phyloP scores from a whole-genome alignment of 2,797 vertebrate species.

The Enoplosus armatus region DNA sequence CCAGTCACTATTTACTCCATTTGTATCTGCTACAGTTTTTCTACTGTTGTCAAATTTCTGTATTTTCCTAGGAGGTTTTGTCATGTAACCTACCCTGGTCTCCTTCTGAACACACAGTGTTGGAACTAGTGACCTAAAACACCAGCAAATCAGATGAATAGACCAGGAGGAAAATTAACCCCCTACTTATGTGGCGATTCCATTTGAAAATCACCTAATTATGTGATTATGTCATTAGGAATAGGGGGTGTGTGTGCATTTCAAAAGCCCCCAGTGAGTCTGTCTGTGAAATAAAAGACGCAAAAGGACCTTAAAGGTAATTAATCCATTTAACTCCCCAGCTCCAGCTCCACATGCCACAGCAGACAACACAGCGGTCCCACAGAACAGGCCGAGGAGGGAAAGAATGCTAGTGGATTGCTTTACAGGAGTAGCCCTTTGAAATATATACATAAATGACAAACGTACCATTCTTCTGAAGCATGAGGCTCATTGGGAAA shows the following conservation, averaged over 20 bases:
- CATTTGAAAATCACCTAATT: constrained; percentile 93
- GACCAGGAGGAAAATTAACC: constrained; percentile 86
- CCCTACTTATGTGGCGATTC: constrained; percentile 86
- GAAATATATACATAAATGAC: constrained; percentile 91
- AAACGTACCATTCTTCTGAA: constrained; percentile 87
- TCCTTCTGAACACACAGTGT: constrained; percentile 57
- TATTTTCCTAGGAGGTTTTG: constrained; percentile 32
- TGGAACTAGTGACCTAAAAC: constrained; percentile 79
- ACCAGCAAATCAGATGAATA: constrained; percentile 84
- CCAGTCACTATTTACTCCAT: neutral
- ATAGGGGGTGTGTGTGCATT: constrained; percentile 74
- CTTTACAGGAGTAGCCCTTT: constrained; percentile 90
- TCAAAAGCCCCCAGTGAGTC: constrained; percentile 89
- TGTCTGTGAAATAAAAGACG: constrained; percentile 90
- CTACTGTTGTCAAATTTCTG: constrained; percentile 5
- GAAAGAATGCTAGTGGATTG: constrained; percentile 87
- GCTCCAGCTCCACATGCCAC: constrained; percentile 83
- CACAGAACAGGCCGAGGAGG: constrained; percentile 78
- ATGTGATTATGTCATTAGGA: constrained; percentile 97
- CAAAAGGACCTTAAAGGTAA: constrained; percentile 92
- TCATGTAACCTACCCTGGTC: constrained; percentile 36
- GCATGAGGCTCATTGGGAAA: constrained; percentile 74
- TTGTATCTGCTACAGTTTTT: constrained; percentile 6
- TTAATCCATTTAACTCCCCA: constrained; percentile 94
- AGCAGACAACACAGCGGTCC: constrained; percentile 83